Conservation (phyloP, 2,797 vertebrate genomes). For the Emys orbicularis region DNA sequence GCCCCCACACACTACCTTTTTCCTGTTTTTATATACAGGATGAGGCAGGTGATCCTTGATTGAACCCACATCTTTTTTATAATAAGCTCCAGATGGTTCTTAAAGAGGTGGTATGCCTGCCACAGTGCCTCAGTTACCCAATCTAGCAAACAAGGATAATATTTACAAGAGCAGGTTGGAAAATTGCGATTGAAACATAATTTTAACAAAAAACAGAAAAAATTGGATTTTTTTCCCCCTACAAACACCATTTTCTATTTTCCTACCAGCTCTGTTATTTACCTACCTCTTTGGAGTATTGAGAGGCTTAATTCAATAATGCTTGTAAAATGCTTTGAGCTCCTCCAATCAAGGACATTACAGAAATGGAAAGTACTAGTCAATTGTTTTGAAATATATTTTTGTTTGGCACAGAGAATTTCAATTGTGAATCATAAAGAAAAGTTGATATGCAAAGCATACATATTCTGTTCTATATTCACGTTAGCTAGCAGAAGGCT, state of each 20-base stretch:
- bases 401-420: not conserved
- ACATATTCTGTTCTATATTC: not conserved
- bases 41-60: not conserved
- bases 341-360: not conserved
- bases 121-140: not conserved
- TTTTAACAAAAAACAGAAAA: not conserved
- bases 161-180: not conserved
- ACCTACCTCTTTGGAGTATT: not conserved
- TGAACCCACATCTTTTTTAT: not conserved
- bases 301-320: not conserved
- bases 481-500: not conserved
- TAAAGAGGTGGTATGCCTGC: not conserved
- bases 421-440: not conserved
- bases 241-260: not conserved
- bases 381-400: not conserved
- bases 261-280: not conserved
- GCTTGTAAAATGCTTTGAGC: not conserved
- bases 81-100: not conserved
- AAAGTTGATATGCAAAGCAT: not conserved
- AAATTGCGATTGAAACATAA: not conserved
- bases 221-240: not conserved
- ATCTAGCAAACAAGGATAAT: rapidly evolving
- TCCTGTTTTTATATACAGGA: not conserved
- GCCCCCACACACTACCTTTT: not conserved
- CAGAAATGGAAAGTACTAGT: not conserved